Evolutionary conservation across 1,140 invertebrate genomes (phyloP).

Genomic region (Drosophila obscura): DNA sequence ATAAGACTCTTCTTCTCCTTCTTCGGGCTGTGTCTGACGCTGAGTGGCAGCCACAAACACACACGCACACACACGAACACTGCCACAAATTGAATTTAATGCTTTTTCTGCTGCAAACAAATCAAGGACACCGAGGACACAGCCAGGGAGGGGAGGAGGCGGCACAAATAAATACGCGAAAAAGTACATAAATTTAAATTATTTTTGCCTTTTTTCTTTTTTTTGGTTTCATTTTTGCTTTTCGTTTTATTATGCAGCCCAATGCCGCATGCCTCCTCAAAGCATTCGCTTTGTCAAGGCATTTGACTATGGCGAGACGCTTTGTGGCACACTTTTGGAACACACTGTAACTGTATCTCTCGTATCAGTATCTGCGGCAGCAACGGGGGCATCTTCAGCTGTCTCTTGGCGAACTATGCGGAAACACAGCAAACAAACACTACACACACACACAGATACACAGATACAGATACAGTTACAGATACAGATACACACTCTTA

Average conservation of each 20-base stretch:
- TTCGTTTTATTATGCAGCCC: constrained; percentile 68
- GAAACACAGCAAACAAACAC: constrained; percentile 42
- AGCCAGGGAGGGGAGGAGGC: constrained; percentile 11
- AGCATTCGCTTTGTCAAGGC: constrained; percentile 24
- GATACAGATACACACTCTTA: constrained; percentile 22
- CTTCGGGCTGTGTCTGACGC: constrained; percentile 63
- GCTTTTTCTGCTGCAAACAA: constrained; percentile 65
- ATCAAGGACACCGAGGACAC: constrained; percentile 49
- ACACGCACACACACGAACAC: constrained; percentile 36
- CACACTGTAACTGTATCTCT: constrained; percentile 22
- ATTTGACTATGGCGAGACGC: constrained; percentile 44
- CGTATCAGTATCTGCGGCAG: constrained; percentile 53
- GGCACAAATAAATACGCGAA: constrained; percentile 69
- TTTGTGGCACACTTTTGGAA: constrained; percentile 43
- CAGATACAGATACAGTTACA: constrained; percentile 18
- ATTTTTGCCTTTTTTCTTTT: constrained; percentile 55
- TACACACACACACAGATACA: constrained; percentile 24
- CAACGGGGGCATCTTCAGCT: constrained; percentile 44
- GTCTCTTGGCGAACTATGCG: constrained; percentile 76
- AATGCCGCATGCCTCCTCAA: constrained; percentile 13
- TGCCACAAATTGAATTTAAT: constrained; percentile 77
- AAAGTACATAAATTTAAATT: constrained; percentile 82
- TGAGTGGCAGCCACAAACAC: constrained; percentile 61
- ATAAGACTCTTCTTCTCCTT: background rate
- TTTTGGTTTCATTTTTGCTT: constrained; percentile 61